These are phyloP conservation scores for Trissolcus basalis DNA, from an alignment of 1,140 invertebrate genomes.

Conservation along the genomic window DNA sequence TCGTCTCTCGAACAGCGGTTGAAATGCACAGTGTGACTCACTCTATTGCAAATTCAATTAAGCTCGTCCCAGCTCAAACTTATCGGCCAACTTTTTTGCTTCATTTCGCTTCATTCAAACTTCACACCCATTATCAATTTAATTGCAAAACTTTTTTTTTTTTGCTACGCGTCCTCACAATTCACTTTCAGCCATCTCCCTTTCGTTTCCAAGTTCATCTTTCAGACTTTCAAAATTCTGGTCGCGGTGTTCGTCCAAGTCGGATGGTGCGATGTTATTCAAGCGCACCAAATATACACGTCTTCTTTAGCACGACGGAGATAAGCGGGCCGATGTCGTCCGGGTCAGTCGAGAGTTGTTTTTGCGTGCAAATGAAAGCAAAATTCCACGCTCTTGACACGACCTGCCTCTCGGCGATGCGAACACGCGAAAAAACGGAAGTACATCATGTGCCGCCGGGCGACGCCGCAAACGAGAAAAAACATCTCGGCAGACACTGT, in stretches of 20 bases:
- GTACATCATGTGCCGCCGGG: conserved; percentile 22
- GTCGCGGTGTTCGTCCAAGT: no score
- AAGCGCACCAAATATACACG: no score
- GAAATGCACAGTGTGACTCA: conserved; percentile 40
- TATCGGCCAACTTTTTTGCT: conserved; percentile 19
- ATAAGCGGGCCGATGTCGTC: neutral
- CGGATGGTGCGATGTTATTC: no score
- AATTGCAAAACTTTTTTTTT: no score
- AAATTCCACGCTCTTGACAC: conserved; percentile 29
- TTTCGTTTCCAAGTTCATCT: no score
- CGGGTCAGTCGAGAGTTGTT: conserved; percentile 16
- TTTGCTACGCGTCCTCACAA: no score
- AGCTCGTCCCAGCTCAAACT: conserved; percentile 20
- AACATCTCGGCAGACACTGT: conserved; percentile 5
- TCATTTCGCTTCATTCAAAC: conserved; percentile 9
- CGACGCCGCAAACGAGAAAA: conserved; percentile 14
- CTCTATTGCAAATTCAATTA: conserved; percentile 46
- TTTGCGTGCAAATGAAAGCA: conserved; percentile 11
- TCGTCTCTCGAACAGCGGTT: conserved; percentile 24
- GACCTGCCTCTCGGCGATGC: conserved; percentile 36
- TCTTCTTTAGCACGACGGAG: conserved; percentile 14
- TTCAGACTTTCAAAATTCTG: no score
- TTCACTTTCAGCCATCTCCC: no score
- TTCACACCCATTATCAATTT: no score
- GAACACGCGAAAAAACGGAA: conserved; percentile 31